Evolutionary conservation across 2,888 invertebrate species (phyloP).

Genomic region (Pachycephus smyrnensis): DNA sequence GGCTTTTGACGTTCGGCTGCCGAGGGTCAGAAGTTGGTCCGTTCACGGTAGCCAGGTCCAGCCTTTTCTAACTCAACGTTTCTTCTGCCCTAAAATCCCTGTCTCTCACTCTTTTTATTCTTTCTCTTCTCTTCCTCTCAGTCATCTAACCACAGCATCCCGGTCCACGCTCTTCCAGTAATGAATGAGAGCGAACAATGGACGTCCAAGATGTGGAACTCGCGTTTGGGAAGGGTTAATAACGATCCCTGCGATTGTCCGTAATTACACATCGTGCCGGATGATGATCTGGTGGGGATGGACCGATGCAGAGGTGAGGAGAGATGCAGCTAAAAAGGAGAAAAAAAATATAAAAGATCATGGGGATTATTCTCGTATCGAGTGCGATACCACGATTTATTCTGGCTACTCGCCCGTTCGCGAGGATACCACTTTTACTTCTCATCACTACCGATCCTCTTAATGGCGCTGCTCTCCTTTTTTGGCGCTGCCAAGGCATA

Average conservation of each 20-base stretch:
- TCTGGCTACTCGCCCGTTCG: background rate
- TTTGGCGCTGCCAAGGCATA: slow-evolving; percentile 29
- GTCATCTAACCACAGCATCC: slow-evolving; percentile 16
- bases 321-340: background rate
- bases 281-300: background rate
- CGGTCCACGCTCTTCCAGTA: slow-evolving; percentile 32
- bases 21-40: slow-evolving; percentile 50
- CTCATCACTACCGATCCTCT: background rate
- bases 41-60: slow-evolving; percentile 56
- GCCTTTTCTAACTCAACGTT: slow-evolving; percentile 33
- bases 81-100: slow-evolving; percentile 23
- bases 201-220: slow-evolving; percentile 31
- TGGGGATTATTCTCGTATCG: background rate
- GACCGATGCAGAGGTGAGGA: background rate
- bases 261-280: slow-evolving; percentile 39
- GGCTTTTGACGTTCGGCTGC: slow-evolving; percentile 53
- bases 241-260: slow-evolving; percentile 50
- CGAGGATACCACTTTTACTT: background rate
- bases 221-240: slow-evolving; percentile 50
- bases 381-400: background rate
- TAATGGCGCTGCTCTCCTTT: background rate
- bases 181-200: slow-evolving; percentile 58
- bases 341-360: background rate
- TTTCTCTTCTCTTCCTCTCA: slow-evolving; percentile 24
- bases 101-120: background rate